Base-by-base conservation (phyloP, 2,888 invertebrate species). In the Protophormia terraenovae region DNA sequence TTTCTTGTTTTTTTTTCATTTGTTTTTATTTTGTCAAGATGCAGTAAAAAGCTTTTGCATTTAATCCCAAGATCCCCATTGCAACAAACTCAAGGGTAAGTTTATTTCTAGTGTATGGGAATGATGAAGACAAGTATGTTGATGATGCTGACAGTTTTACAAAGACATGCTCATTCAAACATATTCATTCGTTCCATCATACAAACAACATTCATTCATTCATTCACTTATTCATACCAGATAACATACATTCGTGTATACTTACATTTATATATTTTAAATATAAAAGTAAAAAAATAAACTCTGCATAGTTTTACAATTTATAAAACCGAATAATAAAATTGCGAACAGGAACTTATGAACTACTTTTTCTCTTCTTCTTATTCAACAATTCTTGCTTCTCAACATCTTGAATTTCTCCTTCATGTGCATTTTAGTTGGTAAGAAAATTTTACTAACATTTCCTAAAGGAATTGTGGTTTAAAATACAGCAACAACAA, bases 1-100 rank as follows among this genome's bases (percentile, higher is more conserved):
- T 55, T 27, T 19, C 45, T 47, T 22, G 4, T 41, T n/a, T n/a
- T n/a, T n/a, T n/a, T n/a, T 29, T 27, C 12, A 8, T 47, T 45
- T 29, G 5, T 14, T 72, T 66, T 67, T 53, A 45, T 77, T 83
- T 77, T 71, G 76, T 76, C 45, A 83, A 83, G 82, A 64, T 75
- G 78, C 73, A 75, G 83, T 75, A 66, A 79, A 85, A 76, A 69
- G 83, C 77, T 76, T 83, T 83, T 80, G 72, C 71, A 83, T 80
- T 83, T 73, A 86, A 86, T 86, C 86, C 86, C 86, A 72, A 73
- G 76, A 76, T 84, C 84, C 75, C 86, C 76, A 72, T 77, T 84
- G 84, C 82, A 84, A 83, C 84, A 83, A 80, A 86, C 87, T 87
- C 87, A 84, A 87, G 86, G 87, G 87, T 87, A 87, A 86, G 69